Evolutionary conservation across 2,888 invertebrate genomes (phyloP).

Genomic region (Phaedon cochleariae): DNA sequence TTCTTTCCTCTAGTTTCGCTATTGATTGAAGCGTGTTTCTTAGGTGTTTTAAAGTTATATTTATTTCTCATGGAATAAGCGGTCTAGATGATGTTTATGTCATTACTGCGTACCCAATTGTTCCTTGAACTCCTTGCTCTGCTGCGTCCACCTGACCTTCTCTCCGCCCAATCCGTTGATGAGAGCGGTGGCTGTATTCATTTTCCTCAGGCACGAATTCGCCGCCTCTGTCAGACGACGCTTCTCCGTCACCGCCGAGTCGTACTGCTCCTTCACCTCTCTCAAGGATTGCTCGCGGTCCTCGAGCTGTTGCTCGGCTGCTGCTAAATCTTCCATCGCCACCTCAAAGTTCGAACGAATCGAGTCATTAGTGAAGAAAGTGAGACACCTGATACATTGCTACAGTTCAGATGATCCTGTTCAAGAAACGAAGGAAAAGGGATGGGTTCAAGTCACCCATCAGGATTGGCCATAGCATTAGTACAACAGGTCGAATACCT

Average conservation of each 20-base stretch:
- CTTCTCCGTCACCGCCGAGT: constrained; percentile 92
- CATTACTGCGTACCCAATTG: constrained; percentile 77
- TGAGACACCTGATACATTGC: too few relatives aligned
- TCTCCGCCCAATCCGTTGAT: constrained; percentile 95
- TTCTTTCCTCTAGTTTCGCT: too few relatives aligned
- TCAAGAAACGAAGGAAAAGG: too few relatives aligned
- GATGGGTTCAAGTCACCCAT: too few relatives aligned
- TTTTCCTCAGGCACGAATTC: constrained; percentile 90
- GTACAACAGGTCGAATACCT: too few relatives aligned
- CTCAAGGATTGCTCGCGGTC: constrained; percentile 91
- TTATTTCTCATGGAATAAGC: too few relatives aligned
- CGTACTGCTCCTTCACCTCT: constrained; percentile 91
- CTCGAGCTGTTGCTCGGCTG: constrained; percentile 87
- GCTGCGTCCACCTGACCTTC: constrained; percentile 91
- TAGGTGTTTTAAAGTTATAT: too few relatives aligned
- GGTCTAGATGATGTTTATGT: too few relatives aligned
- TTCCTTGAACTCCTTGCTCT: constrained; percentile 91
- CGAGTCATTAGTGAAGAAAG: too few relatives aligned
- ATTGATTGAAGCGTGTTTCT: too few relatives aligned
- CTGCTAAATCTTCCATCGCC: constrained; percentile 89
- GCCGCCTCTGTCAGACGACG: constrained; percentile 92
- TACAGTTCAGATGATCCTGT: too few relatives aligned
- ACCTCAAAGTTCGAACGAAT: constrained; percentile 60
- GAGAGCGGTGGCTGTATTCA: constrained; percentile 94
- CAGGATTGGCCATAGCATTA: too few relatives aligned